Evolutionary conservation across 2,797 vertebrate genomes (phyloP).

Genomic region (Threskiornis aethiopicus): DNA sequence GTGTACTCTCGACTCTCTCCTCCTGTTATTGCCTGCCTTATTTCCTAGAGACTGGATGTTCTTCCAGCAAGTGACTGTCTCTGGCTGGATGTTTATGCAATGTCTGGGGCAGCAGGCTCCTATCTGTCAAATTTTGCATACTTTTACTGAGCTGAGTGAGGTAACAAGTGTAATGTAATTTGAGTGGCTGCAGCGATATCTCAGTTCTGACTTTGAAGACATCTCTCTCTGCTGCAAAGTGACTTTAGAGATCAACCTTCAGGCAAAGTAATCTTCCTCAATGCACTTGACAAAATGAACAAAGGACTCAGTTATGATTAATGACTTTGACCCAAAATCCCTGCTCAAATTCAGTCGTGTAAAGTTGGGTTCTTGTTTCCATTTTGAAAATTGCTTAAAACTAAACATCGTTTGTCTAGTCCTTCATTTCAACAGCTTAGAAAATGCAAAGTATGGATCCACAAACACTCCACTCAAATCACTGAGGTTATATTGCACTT

Average conservation of each 20-base stretch:
- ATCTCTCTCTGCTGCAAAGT: neutral
- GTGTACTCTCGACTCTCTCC: neutral
- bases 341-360: neutral
- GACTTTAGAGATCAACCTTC: neutral
- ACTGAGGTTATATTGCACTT: neutral
- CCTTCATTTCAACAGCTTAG: neutral
- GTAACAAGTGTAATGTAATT: conserved; percentile 10
- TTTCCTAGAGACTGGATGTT: conserved; percentile 20
- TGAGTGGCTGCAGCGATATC: neutral
- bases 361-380: neutral
- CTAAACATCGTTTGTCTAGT: neutral
- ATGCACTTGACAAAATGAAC: conserved; percentile 36
- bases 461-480: neutral
- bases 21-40: neutral
- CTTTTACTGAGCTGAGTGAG: neutral
- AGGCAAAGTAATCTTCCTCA: conserved; percentile 8
- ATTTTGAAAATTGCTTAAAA: neutral
- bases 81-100: neutral
- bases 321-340: conserved; percentile 5
- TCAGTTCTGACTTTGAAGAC: neutral
- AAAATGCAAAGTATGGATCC: neutral
- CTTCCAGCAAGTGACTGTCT: conserved; percentile 3
- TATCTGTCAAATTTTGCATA: conserved; percentile 7
- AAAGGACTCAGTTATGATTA: conserved; percentile 21
- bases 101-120: conserved; percentile 16